Evolutionary conservation across 2,113 vertebrate species (phyloP).

Genomic region (Peromyscus maniculatus): DNA sequence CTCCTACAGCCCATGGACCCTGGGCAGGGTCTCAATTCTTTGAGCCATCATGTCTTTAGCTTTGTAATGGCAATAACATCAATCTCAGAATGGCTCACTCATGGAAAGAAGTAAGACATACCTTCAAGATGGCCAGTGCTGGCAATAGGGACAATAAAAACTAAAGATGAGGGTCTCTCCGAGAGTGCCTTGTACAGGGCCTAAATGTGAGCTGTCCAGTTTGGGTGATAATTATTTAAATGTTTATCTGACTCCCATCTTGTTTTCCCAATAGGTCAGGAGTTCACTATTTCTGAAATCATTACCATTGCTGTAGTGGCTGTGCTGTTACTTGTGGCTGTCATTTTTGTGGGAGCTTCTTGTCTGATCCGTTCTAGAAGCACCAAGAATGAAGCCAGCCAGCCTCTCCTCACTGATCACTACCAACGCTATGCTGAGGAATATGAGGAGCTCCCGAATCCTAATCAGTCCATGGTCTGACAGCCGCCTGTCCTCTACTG

Average conservation of each 20-base stretch:
- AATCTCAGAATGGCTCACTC: not conserved
- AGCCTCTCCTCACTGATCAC: slow-evolving; percentile 94
- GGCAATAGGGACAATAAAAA: not conserved
- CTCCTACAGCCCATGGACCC: not conserved
- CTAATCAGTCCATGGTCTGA: slow-evolving; percentile 93
- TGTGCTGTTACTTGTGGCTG: slow-evolving; percentile 91
- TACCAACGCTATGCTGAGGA: slow-evolving; percentile 96
- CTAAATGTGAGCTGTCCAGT: not conserved
- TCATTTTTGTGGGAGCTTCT: slow-evolving; percentile 90
- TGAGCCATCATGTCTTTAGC: not conserved
- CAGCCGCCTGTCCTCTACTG: not conserved
- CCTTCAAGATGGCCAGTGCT: not conserved
- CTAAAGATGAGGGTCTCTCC: not conserved
- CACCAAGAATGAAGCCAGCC: slow-evolving; percentile 89
- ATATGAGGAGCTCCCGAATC: slow-evolving; percentile 88
- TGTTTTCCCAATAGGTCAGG: slow-evolving; percentile 85
- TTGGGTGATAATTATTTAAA: not conserved
- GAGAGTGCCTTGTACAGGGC: not conserved
- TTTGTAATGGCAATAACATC: not conserved
- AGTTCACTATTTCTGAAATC: slow-evolving; percentile 92
- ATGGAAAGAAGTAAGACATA: not conserved
- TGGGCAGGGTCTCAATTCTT: not conserved
- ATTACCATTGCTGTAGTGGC: slow-evolving; percentile 93
- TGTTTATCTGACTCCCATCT: not conserved
- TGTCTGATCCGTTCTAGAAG: slow-evolving; percentile 89